Base-by-base conservation (phyloP, 1,140 invertebrate species). In the Listronotus oregonensis region DNA sequence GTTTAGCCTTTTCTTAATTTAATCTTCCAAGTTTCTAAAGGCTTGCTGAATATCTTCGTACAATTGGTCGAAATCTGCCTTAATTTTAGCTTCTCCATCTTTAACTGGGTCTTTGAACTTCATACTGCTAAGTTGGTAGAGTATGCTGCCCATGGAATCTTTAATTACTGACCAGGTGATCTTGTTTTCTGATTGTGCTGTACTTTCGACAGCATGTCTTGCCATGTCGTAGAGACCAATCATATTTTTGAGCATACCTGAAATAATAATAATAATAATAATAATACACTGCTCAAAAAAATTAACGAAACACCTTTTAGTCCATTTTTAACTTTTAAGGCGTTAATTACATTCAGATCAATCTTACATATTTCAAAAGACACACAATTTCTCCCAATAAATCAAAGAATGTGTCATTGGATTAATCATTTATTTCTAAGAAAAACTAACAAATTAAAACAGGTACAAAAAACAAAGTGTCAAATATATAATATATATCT, bases 31-130 rank as follows among this genome's bases (percentile, higher is more conserved):
- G 85, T 98, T 98, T 80, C 97, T 91, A 87, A 99, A 99, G 73
- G 94, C 93, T 76, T 94, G 92, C 75, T 96, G 92, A 83, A 98
- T 96, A 76, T 95, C 92, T 82, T 98, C 96, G 65, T 96, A 85
- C 18, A 98, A 80, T 77, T 97, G 94, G 76, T 98, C 97, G 78
- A 95, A 99, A 75, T 99, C 96, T 47, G 93, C 88, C 80, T 94
- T 95, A 79, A 99, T 98, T 82, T 99, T 98, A 3, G 89, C 87
- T 80, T 99, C 97, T 39, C 96, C 96, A 69, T 99, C 96, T 84
- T 97, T 97, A 8, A 96, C 90, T 39, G 97, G 97, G 82, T 99
- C 96, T 92, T 98, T 99, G 86, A 99, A 99, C 83, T 99, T 99
- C 97, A 99, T 99, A 74, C 94, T 96, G 73, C 93, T 97, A 51